These are phyloP conservation scores for Triops longicaudatus DNA, from an alignment of 1,140 invertebrate species.

Conservation along the genomic window DNA sequence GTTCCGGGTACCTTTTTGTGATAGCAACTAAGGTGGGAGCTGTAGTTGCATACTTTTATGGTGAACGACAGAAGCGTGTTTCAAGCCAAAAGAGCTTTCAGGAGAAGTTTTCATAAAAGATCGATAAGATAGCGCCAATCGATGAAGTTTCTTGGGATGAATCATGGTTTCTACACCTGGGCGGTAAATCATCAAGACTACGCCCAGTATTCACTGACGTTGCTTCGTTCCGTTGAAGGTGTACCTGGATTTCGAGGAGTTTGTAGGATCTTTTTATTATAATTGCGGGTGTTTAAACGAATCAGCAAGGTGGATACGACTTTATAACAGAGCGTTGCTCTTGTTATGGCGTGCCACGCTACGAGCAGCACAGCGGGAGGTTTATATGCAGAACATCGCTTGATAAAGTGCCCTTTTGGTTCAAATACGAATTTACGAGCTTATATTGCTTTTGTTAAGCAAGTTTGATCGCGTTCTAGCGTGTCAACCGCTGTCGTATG, in stretches of 20 bases:
- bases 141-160: slow-evolving; percentile 8
- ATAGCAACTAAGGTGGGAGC: too few species aligned
- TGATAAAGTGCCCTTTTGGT: background rate
- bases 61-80: too few species aligned
- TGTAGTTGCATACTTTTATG: too few species aligned
- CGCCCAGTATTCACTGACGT: background rate
- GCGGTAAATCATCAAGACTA: background rate
- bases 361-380: background rate
- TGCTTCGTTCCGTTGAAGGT: background rate
- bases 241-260: background rate
- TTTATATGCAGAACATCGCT: background rate
- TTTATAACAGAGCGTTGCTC: background rate
- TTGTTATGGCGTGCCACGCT: background rate
- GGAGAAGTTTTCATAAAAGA: background rate
- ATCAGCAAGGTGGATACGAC: background rate
- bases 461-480: background rate
- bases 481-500: background rate
- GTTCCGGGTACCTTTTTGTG: too few species aligned
- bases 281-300: background rate
- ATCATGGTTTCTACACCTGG: background rate
- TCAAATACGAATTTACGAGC: background rate
- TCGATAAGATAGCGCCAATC: background rate
- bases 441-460: background rate
- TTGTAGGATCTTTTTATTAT: background rate
- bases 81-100: background rate